phyloP scores from a whole-genome alignment of 2,797 vertebrate species.

The Amblyopsis hoosieri region DNA sequence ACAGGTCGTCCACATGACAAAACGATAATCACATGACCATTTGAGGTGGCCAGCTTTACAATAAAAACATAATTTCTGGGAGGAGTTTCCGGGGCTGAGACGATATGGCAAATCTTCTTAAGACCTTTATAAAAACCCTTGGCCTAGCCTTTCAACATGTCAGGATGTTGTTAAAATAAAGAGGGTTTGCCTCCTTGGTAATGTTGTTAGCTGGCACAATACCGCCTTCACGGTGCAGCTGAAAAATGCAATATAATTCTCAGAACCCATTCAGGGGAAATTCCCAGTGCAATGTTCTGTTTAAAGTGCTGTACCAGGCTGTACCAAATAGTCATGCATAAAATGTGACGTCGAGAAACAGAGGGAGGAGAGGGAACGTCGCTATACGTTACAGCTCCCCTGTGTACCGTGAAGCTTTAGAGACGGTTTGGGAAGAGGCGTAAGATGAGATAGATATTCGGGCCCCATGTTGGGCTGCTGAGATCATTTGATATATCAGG shows the following conservation, averaged over 20 bases:
- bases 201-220: conserved; percentile 39
- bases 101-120: conserved; percentile 58
- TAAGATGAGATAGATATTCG: conserved; percentile 51
- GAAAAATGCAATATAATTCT: conserved; percentile 44
- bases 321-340: conserved; percentile 33
- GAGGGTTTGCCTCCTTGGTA: conserved; percentile 39
- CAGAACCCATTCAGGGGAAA: conserved; percentile 29
- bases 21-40: conserved; percentile 43
- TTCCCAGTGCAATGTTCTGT: conserved; percentile 43
- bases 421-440: conserved; percentile 42
- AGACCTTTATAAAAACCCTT: conserved; percentile 55
- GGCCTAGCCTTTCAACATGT: conserved; percentile 50
- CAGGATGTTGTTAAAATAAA: conserved; percentile 53
- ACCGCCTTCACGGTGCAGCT: conserved; percentile 7
- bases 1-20: conserved; percentile 36
- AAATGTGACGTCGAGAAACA: conserved; percentile 35
- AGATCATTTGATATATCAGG: conserved; percentile 66
- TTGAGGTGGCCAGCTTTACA: conserved; percentile 31
- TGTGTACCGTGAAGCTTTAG: conserved; percentile 57
- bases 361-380: conserved; percentile 19
- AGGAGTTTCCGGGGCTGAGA: conserved; percentile 34
- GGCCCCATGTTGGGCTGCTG: conserved; percentile 29
- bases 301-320: conserved; percentile 22
- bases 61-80: conserved; percentile 48
- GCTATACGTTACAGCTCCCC: conserved; percentile 48